phyloP scores from a whole-genome alignment of 2,888 invertebrate genomes.

The Eupithecia pulchellata region DNA sequence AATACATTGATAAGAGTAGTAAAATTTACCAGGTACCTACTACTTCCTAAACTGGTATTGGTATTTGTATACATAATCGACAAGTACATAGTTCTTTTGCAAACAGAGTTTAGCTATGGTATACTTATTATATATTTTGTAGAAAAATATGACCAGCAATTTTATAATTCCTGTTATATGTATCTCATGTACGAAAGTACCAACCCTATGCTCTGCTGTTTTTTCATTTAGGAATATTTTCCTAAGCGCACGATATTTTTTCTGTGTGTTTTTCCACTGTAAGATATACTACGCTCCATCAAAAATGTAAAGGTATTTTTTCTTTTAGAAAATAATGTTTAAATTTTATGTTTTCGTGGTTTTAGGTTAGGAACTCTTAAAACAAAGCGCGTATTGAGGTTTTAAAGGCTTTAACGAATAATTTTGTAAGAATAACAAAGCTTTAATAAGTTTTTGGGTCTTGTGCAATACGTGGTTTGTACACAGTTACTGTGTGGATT shows the following conservation, averaged over 20 bases:
- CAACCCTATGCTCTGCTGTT: constrained; percentile 80
- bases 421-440: not conserved
- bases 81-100: too few relatives aligned
- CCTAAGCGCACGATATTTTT: constrained; percentile 83
- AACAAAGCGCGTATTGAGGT: not conserved
- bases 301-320: constrained; percentile 72
- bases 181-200: not conserved
- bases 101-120: too few relatives aligned
- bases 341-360: constrained; percentile 26
- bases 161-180: not conserved
- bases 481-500: too few relatives aligned
- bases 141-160: not conserved
- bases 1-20: too few relatives aligned
- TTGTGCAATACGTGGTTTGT: not conserved
- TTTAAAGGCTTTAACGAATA: not conserved
- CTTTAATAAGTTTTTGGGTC: not conserved
- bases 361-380: not conserved
- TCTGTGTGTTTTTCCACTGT: constrained; percentile 82
- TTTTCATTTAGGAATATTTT: constrained; percentile 86
- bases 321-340: constrained; percentile 47
- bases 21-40: too few relatives aligned
- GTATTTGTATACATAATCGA: too few relatives aligned
- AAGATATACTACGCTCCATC: constrained; percentile 84
- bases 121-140: too few relatives aligned
- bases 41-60: too few relatives aligned